phyloP scores from a whole-genome alignment of 2,797 vertebrate genomes.

The Schizopygopsis pylzovi region DNA sequence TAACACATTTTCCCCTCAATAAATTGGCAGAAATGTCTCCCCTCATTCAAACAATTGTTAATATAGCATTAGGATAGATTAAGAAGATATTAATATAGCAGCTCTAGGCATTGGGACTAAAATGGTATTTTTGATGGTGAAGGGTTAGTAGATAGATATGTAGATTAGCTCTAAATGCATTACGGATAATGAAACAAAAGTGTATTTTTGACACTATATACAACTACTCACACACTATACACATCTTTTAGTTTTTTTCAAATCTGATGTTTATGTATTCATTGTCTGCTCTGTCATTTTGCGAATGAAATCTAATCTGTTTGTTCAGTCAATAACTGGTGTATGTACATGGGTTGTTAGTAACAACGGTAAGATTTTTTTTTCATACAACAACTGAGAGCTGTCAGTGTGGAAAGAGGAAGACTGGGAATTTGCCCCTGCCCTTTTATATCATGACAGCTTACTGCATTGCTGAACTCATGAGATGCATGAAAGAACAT shows the following conservation, averaged over 20 bases:
- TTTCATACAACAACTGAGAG: slow-evolving; percentile 4
- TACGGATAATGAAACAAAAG: no score
- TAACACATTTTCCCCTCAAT: neutral
- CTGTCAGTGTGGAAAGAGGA: slow-evolving; percentile 1
- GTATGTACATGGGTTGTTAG: neutral
- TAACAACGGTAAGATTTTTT: neutral
- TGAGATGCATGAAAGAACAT: neutral
- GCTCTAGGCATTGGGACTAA: no score
- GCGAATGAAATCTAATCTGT: neutral
- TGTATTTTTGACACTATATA: neutral
- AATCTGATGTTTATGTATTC: neutral
- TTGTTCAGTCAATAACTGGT: neutral
- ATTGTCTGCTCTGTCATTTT: neutral
- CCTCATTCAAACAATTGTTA: no score
- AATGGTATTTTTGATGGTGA: no score
- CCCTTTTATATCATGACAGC: neutral
- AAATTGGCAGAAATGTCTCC: no score
- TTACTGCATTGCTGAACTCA: slow-evolving; percentile 5
- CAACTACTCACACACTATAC: neutral
- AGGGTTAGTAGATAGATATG: no score
- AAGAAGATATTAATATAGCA: no score
- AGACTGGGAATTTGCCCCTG: neutral
- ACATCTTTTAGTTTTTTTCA: neutral
- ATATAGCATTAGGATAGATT: no score
- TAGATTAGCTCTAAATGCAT: no score